Evolutionary conservation across 2,888 invertebrate genomes (phyloP).

Genomic region (Lasius fuliginosus): DNA sequence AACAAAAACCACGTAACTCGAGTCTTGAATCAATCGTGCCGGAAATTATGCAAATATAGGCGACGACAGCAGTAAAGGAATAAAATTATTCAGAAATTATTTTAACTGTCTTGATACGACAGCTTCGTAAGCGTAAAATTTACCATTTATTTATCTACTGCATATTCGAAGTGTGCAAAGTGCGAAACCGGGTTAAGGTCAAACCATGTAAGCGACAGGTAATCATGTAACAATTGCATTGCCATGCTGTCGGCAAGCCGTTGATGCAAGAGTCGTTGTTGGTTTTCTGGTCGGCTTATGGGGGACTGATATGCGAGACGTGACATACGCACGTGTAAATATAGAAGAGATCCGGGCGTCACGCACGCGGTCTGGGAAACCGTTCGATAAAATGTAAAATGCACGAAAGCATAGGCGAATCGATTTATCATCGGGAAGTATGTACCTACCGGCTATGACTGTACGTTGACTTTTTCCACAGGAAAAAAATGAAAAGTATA

Average conservation of each 20-base stretch:
- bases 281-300: conserved; percentile 43
- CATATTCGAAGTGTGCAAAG: conserved; percentile 56
- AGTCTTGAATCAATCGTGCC: background rate
- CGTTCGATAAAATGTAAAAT: conserved; percentile 58
- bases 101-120: conserved; percentile 22
- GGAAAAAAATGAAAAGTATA: background rate
- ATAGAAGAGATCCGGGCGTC: conserved; percentile 38
- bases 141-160: conserved; percentile 51
- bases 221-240: conserved; percentile 73
- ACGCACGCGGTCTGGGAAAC: conserved; percentile 31
- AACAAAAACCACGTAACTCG: background rate
- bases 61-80: background rate
- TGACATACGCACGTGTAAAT: conserved; percentile 58
- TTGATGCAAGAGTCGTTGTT: conserved; percentile 58
- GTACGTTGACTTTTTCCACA: background rate
- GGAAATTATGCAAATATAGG: background rate
- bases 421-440: conserved; percentile 54
- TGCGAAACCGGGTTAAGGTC: conserved; percentile 79
- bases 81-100: background rate
- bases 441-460: background rate
- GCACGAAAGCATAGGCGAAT: conserved; percentile 54
- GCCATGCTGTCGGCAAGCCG: conserved; percentile 23
- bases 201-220: conserved; percentile 70
- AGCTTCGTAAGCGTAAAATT: conserved; percentile 21
- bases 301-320: conserved; percentile 26